Conservation (phyloP, 2,888 invertebrate genomes). For the Acanthoscelides obtectus region DNA sequence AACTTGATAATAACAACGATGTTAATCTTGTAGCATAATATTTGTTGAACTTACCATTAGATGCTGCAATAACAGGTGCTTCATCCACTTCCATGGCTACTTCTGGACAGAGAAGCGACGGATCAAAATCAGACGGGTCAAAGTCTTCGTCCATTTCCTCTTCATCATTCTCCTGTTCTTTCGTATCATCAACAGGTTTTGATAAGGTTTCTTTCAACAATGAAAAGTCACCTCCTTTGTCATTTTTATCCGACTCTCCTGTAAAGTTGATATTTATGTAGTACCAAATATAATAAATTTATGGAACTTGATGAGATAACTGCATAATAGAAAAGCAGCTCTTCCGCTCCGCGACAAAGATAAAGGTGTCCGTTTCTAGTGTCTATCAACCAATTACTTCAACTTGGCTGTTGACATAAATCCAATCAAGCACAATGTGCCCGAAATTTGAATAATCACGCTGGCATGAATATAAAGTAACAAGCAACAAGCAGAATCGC, state of each 20-base stretch:
- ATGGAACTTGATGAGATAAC: no score
- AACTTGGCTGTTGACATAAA: no score
- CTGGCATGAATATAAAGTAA: no score
- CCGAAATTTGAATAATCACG: no score
- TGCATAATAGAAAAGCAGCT: no score
- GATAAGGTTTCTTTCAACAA: constrained; percentile 17
- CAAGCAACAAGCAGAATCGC: no score
- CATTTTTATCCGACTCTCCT: not conserved
- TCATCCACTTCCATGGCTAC: constrained; percentile 44
- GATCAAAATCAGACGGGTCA: constrained; percentile 35
- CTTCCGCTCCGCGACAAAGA: no score
- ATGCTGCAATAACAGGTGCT: constrained; percentile 32
- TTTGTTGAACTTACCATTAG: constrained; percentile 17
- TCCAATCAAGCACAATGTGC: no score
- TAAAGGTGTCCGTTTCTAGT: no score
- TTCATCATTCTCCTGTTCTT: constrained; percentile 6
- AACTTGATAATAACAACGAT: not conserved
- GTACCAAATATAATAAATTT: no score
- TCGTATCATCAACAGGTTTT: constrained; percentile 7
- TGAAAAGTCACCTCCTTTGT: not conserved
- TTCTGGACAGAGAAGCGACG: constrained; percentile 41
- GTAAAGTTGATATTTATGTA: no score
- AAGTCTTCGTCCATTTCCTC: constrained; percentile 21
- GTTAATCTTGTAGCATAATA: constrained; percentile 4
- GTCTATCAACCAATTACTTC: no score